Percentiles rank a stretch among this genome's conserved stretches.
These are phyloP conservation scores for Microcebus ravelobensis DNA, from an alignment of 2,113 vertebrate genomes.

Conservation along the genomic window DNA sequence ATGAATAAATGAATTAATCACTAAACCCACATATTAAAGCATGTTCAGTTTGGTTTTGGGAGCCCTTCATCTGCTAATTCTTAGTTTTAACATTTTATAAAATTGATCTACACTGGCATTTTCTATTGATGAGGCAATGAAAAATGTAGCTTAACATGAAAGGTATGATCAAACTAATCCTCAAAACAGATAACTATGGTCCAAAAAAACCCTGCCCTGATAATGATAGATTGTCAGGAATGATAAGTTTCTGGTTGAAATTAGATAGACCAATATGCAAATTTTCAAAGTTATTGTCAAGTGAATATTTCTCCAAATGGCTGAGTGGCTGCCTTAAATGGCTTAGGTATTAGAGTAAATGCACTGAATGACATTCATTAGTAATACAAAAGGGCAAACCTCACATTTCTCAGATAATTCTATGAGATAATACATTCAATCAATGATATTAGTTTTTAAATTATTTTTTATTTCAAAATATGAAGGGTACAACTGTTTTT, in stretches of 20 bases:
- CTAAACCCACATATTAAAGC: not conserved
- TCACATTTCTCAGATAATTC: not conserved
- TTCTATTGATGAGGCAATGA: not conserved
- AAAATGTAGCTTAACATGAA: not conserved
- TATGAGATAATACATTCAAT: not conserved
- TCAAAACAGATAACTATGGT: not conserved
- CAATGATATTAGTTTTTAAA: not conserved
- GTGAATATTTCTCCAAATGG: not conserved
- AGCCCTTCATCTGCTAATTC: not conserved
- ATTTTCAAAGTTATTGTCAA: not conserved
- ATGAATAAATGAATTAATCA: not conserved
- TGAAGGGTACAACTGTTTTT: no score
- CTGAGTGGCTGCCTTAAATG: not conserved
- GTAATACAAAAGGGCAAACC: not conserved
- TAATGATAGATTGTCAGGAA: not conserved
- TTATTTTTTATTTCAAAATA: not conserved
- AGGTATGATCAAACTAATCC: not conserved
- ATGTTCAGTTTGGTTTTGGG: not conserved
- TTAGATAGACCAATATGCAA: not conserved
- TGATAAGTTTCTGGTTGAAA: not conserved
- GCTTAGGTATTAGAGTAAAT: not conserved
- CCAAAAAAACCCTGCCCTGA: not conserved
- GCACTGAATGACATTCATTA: not conserved
- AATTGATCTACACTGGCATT: not conserved
- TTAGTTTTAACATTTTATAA: not conserved